A percentile compares a stretch with the other conserved stretches of the same genome.
Evolutionary conservation across 1,140 invertebrate species (phyloP).

Genomic region (Meloidogyne hapla): DNA sequence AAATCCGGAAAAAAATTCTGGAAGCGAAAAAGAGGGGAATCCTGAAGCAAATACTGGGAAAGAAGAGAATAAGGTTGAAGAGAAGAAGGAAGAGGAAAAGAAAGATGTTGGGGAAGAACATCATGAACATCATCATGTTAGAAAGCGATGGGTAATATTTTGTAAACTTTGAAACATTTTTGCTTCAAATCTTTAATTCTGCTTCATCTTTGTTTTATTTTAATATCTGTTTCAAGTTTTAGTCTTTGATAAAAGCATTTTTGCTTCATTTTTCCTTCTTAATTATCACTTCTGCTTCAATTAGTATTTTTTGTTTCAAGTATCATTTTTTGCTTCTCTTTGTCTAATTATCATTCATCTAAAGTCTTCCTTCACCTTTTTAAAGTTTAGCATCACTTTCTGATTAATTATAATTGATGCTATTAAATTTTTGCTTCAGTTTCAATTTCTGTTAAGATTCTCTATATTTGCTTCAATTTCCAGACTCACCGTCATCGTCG

Average conservation of each 20-base stretch:
- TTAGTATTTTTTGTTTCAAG: neutral
- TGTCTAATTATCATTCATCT: too few species aligned
- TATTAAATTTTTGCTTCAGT: too few species aligned
- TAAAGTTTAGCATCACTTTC: too few species aligned
- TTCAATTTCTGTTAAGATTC: neutral
- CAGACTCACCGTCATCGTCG: neutral
- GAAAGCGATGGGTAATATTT: conserved; percentile 15
- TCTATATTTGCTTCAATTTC: neutral
- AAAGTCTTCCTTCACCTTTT: too few species aligned
- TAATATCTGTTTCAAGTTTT: too few species aligned
- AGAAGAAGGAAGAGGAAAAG: neutral
- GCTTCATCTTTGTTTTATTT: too few species aligned
- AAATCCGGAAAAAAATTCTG: neutral
- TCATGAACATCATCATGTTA: conserved; percentile 34
- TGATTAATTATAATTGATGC: too few species aligned
- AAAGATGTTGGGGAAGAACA: conserved; percentile 25
- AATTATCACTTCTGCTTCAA: neutral
- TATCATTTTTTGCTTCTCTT: neutral
- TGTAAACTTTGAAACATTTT: neutral
- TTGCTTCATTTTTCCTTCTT: neutral
- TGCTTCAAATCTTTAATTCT: neutral
- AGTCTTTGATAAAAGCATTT: too few species aligned
- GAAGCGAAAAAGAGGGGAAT: neutral
- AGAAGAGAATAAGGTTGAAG: conserved; percentile 23
- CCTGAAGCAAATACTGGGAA: neutral